Conservation (phyloP, 1,140 invertebrate species). For the Euwallacea similis region DNA sequence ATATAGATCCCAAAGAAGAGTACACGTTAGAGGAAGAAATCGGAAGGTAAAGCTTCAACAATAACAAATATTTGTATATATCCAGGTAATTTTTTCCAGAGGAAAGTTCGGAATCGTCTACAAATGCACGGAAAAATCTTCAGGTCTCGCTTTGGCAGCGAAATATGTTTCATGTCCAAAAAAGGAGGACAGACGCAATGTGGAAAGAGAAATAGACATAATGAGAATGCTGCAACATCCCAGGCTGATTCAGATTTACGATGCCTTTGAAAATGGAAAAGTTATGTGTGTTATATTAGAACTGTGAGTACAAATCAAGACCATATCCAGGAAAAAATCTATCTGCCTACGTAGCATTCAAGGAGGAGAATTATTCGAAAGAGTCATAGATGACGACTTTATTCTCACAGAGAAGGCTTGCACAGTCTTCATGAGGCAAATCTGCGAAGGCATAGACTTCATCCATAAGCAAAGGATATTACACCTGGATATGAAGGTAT, state of each 20-base stretch:
- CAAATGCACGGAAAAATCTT: conserved; percentile 82
- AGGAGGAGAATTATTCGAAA: conserved; percentile 96
- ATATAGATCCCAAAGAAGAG: conserved; percentile 75
- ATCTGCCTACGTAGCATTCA: conserved; percentile 72
- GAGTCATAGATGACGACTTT: conserved; percentile 98
- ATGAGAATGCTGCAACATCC: conserved; percentile 94
- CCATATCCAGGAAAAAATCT: background rate
- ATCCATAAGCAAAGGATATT: conserved; percentile 93
- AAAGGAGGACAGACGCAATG: conserved; percentile 85
- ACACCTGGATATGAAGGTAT: conserved; percentile 95
- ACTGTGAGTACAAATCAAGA: conserved; percentile 73
- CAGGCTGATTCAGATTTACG: conserved; percentile 91
- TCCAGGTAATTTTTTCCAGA: conserved; percentile 58
- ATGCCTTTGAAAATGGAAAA: conserved; percentile 90
- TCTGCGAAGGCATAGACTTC: conserved; percentile 95
- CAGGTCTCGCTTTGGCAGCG: conserved; percentile 81
- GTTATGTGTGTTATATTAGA: conserved; percentile 94
- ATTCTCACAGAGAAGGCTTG: conserved; percentile 93
- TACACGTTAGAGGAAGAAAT: conserved; percentile 82
- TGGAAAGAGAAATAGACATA: conserved; percentile 94
- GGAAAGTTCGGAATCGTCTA: conserved; percentile 99
- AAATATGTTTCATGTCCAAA: conserved; percentile 88
- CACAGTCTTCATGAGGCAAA: conserved; percentile 94
- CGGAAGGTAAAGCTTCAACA: conserved; percentile 63
- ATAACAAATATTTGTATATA: too few relatives aligned